Evolutionary conservation across 2,888 invertebrate species (phyloP).

Genomic region (Tetranychus truncatus): DNA sequence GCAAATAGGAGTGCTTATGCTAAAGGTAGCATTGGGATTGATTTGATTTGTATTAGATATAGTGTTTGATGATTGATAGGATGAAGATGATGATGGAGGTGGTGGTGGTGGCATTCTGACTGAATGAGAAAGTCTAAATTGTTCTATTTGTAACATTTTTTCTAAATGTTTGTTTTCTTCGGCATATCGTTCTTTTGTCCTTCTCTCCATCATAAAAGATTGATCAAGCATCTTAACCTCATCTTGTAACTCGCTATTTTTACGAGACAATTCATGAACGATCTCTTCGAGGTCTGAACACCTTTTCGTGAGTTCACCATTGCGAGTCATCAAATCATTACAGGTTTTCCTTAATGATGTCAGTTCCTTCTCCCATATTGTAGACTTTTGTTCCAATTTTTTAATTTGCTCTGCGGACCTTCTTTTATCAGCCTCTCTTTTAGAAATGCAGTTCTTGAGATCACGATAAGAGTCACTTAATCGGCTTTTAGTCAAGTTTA

Average conservation of each 20-base stretch:
- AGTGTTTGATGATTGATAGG: not conserved
- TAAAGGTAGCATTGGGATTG: not conserved
- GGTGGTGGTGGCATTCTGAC: not conserved
- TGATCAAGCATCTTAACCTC: not conserved
- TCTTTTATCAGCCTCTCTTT: not conserved
- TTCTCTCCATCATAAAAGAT: slow-evolving; percentile 18
- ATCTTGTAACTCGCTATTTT: not conserved
- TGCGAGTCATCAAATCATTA: not conserved
- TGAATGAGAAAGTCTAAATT: not conserved
- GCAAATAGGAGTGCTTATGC: not conserved
- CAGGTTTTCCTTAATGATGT: not conserved
- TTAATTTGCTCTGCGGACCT: not conserved
- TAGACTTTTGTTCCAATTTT: not conserved
- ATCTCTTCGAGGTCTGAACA: not conserved
- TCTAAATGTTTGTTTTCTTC: slow-evolving; percentile 11
- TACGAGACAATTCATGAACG: not conserved
- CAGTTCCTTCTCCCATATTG: not conserved
- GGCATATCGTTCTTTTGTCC: slow-evolving; percentile 15
- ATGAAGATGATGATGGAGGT: not conserved
- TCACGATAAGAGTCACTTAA: not conserved
- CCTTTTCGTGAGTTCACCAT: not conserved
- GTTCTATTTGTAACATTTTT: not conserved
- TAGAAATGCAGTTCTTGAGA: not conserved
- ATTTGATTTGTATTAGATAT: not conserved
- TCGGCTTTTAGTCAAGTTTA: not conserved